Evolutionary conservation across 2,797 vertebrate genomes (phyloP), one percentile per base, ranked within the genome.

Genomic region (Lithobates pipiens): DNA sequence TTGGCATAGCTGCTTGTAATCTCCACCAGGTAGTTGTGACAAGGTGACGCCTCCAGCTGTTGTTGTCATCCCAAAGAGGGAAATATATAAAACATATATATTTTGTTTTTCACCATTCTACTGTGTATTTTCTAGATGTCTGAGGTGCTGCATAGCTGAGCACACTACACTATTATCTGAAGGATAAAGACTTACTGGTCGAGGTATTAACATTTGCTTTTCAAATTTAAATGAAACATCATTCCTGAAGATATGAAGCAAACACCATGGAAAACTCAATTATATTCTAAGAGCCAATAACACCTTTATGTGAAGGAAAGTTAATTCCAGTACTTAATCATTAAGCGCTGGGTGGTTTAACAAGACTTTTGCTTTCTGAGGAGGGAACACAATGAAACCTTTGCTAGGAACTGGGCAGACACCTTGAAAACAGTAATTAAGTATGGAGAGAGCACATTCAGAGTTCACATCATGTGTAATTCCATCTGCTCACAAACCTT

Each of bases 401-500:
- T 89, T 91, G 86, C 88, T 83, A 89, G 82, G 84, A 90, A 89
- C 8, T 27, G 11, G 88, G 76, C 61, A 83, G 72, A 54, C 88
- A 88, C 88, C 88, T 84, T 86, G 89, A 90, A 91, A 92, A 61
- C 63, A 90, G 93, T 91, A 90, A 91, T 87, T 88, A 91, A 89
- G 77, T 21, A 88, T 13, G 77, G 85, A 88, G 77, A 90, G 76
- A 85, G 77, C 89, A 80, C 69, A 86, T 80, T 80, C 10, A 0
- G 81, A 75, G 83, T 72, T 21, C 65, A 89, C 83, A 83, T 83
- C 50, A 63, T 86, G 84, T 88, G 84, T 92, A 91, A 91, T 88
- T 93, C 88, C 89, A 89, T 92, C 89, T 91, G 88, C 85, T 91
- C 32, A 0, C 85, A 83, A 86, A 21, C 79, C 77, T 90, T 88